Conservation (phyloP, 2,113 vertebrate genomes). For the Poicephalus gulielmi region DNA sequence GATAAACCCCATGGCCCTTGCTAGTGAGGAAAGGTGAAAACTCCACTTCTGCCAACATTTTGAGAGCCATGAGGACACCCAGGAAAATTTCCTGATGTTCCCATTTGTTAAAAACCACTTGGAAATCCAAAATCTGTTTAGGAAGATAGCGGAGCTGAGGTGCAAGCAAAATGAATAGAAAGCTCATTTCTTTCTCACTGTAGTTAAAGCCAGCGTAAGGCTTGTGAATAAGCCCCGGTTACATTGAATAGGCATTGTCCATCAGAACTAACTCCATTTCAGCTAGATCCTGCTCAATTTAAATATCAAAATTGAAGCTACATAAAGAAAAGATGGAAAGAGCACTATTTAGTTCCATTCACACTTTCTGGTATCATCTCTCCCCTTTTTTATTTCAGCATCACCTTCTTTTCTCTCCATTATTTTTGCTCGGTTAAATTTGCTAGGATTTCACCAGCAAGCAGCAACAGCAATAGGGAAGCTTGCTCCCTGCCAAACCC, state of each 20-base stretch:
- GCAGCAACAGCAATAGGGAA: neutral
- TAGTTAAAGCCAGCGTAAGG: neutral
- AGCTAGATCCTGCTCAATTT: slow-evolving; percentile 52
- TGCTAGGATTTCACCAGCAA: neutral
- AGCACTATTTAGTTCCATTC: slow-evolving; percentile 1
- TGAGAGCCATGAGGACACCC: neutral
- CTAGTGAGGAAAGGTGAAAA: neutral
- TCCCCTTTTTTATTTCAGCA: slow-evolving; percentile 16
- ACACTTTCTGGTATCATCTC: neutral
- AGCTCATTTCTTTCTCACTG: slow-evolving; percentile 29
- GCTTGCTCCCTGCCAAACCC: neutral
- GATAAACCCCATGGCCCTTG: neutral
- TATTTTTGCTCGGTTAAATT: slow-evolving; percentile 33
- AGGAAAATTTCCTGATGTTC: neutral
- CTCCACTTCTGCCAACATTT: neutral
- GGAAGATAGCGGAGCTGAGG: neutral
- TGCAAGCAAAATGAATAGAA: slow-evolving; percentile 25
- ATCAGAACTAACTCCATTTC: slow-evolving; percentile 49
- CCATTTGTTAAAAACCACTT: neutral
- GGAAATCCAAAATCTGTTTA: slow-evolving; percentile 27
- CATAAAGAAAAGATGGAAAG: slow-evolving; percentile 33
- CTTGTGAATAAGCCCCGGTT: slow-evolving; percentile 40
- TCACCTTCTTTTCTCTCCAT: neutral
- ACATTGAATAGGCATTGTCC: slow-evolving; percentile 46
- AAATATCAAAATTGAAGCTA: slow-evolving; percentile 52